phyloP scores from a whole-genome alignment of 2,797 vertebrate species.

The Meda fulgida region DNA sequence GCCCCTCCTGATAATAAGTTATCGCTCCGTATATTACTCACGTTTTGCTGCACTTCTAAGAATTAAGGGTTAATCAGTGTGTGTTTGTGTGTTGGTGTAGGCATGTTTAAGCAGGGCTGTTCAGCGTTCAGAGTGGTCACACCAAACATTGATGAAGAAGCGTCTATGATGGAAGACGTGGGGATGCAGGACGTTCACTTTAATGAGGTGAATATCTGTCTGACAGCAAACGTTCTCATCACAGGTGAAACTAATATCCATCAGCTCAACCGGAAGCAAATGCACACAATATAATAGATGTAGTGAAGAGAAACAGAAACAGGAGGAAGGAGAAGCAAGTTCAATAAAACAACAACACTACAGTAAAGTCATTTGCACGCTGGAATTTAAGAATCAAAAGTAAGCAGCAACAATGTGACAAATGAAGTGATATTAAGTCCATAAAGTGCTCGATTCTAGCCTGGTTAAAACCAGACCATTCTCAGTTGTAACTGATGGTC shows the following conservation, averaged over 20 bases:
- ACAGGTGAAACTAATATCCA: not conserved
- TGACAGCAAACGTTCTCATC: not conserved
- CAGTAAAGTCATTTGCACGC: not conserved
- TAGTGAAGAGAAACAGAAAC: not conserved
- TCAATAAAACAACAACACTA: not conserved
- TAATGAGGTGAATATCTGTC: slow-evolving; percentile 83
- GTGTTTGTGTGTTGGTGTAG: slow-evolving; percentile 68
- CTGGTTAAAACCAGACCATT: too few relatives aligned
- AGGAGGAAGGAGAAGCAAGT: not conserved
- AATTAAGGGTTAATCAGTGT: not conserved
- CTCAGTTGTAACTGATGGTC: too few relatives aligned
- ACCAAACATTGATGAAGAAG: slow-evolving; percentile 96
- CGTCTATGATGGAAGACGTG: slow-evolving; percentile 98
- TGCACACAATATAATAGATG: not conserved
- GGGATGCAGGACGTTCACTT: slow-evolving; percentile 99
- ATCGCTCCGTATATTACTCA: not conserved
- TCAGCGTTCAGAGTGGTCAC: slow-evolving; percentile 92
- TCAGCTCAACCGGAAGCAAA: not conserved
- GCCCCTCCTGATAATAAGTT: not conserved
- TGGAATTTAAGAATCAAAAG: not conserved
- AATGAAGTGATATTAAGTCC: not conserved
- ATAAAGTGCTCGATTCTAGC: not conserved
- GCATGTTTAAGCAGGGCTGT: slow-evolving; percentile 95
- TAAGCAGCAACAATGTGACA: not conserved
- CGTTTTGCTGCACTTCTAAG: not conserved